Conservation (phyloP, 1,140 invertebrate species). For the Diuraphis noxia region DNA sequence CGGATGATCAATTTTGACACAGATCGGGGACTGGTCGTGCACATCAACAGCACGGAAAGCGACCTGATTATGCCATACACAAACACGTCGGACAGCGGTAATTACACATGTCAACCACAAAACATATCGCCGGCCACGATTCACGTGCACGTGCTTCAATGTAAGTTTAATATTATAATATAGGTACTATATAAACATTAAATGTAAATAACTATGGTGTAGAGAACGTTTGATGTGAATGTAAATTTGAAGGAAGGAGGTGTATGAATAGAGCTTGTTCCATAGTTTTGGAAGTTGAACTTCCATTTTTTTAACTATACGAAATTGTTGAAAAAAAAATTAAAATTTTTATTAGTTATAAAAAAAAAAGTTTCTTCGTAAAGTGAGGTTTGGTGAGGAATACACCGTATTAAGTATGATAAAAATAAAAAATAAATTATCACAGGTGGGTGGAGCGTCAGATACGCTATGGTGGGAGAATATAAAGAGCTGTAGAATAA, state of each 20-base stretch:
- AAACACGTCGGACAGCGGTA: constrained; percentile 71
- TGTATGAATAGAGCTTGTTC: no score
- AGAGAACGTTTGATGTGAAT: no score
- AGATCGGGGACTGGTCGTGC: constrained; percentile 57
- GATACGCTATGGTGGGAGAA: neutral
- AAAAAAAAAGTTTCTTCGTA: no score
- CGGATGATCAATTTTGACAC: constrained; percentile 64
- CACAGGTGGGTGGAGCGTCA: neutral
- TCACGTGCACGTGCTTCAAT: constrained; percentile 83
- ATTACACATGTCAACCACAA: constrained; percentile 84
- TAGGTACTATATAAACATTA: neutral
- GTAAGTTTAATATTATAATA: constrained; percentile 59
- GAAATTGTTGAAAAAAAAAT: no score
- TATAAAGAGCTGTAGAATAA: neutral
- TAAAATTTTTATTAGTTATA: no score
- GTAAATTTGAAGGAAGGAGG: neutral
- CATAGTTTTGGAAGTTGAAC: neutral
- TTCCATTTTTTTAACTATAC: neutral
- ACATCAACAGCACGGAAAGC: constrained; percentile 60
- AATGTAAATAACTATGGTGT: no score
- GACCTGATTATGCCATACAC: constrained; percentile 60
- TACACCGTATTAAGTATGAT: no score
- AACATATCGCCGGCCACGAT: constrained; percentile 82
- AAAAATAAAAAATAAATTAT: neutral
- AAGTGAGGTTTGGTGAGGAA: no score